Conservation (phyloP, 2,113 vertebrate species). For the Fulmarus glacialis region DNA sequence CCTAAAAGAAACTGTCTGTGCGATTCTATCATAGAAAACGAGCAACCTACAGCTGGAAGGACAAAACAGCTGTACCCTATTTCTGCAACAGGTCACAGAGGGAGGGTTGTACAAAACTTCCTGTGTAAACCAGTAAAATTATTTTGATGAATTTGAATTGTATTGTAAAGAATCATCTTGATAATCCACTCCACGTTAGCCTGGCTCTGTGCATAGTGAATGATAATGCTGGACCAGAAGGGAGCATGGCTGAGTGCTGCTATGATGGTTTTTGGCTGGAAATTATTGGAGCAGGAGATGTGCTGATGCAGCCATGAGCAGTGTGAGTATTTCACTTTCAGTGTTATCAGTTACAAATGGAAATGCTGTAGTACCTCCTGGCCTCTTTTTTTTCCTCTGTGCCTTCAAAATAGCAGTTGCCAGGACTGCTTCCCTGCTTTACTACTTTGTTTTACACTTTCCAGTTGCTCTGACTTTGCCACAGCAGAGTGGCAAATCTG, state of each 20-base stretch:
- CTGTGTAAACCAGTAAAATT: neutral
- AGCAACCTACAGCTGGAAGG: neutral
- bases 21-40: neutral
- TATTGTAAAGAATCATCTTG: neutral
- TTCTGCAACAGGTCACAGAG: neutral
- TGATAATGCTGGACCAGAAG: neutral
- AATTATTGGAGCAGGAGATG: neutral
- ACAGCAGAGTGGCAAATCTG: neutral
- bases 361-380: neutral
- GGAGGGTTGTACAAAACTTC: neutral
- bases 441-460: neutral
- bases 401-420: neutral
- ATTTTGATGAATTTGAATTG: neutral
- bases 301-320: fast-evolving
- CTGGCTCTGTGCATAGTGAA: neutral
- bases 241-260: neutral
- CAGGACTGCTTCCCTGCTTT: neutral
- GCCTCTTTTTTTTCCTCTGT: neutral
- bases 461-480: neutral
- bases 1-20: neutral
- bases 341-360: neutral
- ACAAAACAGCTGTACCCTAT: neutral
- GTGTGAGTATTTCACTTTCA: neutral
- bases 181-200: neutral
- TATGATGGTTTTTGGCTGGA: neutral